phyloP scores from a whole-genome alignment of 2,797 vertebrate genomes.

The Esox lucius region DNA sequence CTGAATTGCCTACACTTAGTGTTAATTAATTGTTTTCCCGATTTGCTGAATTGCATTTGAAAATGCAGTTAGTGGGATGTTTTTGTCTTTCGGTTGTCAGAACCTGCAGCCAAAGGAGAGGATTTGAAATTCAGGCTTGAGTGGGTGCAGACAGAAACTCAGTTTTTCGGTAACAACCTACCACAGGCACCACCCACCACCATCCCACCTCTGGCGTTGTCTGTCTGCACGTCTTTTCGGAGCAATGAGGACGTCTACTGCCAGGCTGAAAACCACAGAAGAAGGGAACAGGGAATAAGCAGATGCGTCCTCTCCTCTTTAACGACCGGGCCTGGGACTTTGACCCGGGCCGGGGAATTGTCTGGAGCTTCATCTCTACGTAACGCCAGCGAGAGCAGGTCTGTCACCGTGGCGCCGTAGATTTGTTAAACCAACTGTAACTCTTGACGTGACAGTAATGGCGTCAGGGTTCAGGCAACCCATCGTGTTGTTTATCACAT shows the following conservation, averaged over 20 bases:
- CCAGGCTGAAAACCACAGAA: slow-evolving; percentile 57
- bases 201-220: slow-evolving; percentile 47
- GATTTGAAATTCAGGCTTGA: no score
- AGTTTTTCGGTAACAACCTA: background rate
- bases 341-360: no score
- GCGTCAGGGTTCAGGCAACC: slow-evolving; percentile 68
- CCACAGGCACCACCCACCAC: background rate
- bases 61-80: no score
- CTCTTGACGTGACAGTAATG: slow-evolving; percentile 71
- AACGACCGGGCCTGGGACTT: slow-evolving; percentile 29
- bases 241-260: slow-evolving; percentile 65
- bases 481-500: slow-evolving; percentile 74
- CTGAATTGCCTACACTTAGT: no score
- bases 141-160: slow-evolving; percentile 7
- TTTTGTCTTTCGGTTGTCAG: no score
- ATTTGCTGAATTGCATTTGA: no score
- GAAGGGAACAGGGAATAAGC: slow-evolving; percentile 34
- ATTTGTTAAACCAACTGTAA: slow-evolving; percentile 44
- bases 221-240: slow-evolving; percentile 30
- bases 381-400: slow-evolving; percentile 43
- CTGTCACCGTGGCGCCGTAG: slow-evolving; percentile 61
- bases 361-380: no score
- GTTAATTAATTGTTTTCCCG: no score
- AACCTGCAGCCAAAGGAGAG: no score
- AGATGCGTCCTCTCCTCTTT: no score